phyloP scores from a whole-genome alignment of 2,797 vertebrate species.

The Macrochelys suwanniensis region DNA sequence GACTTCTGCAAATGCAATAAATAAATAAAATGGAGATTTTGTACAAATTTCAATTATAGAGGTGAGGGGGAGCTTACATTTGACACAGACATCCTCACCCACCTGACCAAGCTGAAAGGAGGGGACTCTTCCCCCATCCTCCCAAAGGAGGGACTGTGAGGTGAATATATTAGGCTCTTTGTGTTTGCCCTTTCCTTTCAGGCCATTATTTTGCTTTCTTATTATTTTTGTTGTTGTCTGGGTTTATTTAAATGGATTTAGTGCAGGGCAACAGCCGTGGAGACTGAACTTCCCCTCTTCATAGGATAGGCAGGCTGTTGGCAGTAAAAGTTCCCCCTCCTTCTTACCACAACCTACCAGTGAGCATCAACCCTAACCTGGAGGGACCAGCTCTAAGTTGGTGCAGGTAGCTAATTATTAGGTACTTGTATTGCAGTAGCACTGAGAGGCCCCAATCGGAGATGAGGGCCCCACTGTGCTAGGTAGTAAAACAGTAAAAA shows the following conservation, averaged over 20 bases:
- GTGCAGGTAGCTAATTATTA: neutral
- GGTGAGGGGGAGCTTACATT: conserved; percentile 26
- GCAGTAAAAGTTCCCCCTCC: neutral
- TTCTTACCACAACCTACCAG: neutral
- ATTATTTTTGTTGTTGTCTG: neutral
- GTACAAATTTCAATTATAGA: neutral
- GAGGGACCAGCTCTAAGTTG: neutral
- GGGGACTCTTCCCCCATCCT: neutral
- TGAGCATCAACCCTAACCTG: neutral
- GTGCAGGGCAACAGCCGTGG: neutral
- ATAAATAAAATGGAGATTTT: neutral
- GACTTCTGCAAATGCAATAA: conserved; percentile 11
- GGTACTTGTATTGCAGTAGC: neutral
- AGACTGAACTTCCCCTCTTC: neutral
- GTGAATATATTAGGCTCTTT: neutral
- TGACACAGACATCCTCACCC: neutral
- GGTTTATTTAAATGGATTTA: conserved; percentile 4
- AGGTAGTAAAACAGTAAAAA: neutral
- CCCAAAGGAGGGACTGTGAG: neutral
- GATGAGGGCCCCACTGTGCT: neutral
- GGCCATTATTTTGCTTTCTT: conserved; percentile 32
- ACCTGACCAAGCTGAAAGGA: conserved; percentile 40
- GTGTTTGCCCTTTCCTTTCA: conserved; percentile 27
- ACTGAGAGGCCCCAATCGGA: accelerated
- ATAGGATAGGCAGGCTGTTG: neutral